Percentiles rank a stretch among this genome's conserved stretches.
These are phyloP conservation scores for Solen grandis DNA, from an alignment of 1,140 invertebrate genomes.

Conservation along the genomic window DNA sequence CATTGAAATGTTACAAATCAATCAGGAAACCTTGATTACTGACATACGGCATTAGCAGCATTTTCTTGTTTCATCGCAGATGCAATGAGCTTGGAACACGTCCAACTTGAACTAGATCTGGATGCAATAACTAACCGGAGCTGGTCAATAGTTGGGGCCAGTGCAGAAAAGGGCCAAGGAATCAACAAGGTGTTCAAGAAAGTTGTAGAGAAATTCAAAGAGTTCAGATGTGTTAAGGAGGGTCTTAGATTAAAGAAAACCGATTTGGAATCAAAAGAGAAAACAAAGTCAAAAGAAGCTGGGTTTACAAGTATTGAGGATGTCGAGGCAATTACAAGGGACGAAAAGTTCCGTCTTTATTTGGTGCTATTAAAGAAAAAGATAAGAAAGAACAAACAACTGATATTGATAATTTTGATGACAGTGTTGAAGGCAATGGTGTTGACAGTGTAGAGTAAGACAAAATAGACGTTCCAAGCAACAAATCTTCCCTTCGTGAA, in stretches of 20 bases:
- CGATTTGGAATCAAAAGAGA: neutral
- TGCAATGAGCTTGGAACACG: conserved; percentile 12
- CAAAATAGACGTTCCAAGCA: no score
- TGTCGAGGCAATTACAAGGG: conserved; percentile 10
- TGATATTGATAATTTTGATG: neutral
- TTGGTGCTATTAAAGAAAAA: conserved; percentile 26
- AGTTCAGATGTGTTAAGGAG: conserved; percentile 30
- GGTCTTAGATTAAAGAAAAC: neutral
- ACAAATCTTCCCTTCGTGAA: no score
- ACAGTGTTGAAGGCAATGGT: no score
- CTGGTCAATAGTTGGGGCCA: conserved; percentile 9
- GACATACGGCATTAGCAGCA: no score
- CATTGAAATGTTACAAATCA: neutral
- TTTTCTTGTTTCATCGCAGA: conserved; percentile 8
- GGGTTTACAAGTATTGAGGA: conserved; percentile 24
- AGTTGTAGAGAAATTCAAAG: conserved; percentile 45
- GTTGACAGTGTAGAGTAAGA: no score
- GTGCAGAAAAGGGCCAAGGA: conserved; percentile 23
- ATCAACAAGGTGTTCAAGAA: conserved; percentile 15
- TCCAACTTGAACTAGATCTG: conserved; percentile 27
- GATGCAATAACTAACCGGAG: conserved; percentile 17
- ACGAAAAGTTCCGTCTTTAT: conserved; percentile 21
- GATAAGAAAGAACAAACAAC: neutral
- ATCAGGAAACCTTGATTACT: no score
- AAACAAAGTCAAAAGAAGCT: neutral